These are phyloP conservation scores for Sander lucioperca DNA, from an alignment of 2,113 vertebrate genomes.

Conservation along the genomic window DNA sequence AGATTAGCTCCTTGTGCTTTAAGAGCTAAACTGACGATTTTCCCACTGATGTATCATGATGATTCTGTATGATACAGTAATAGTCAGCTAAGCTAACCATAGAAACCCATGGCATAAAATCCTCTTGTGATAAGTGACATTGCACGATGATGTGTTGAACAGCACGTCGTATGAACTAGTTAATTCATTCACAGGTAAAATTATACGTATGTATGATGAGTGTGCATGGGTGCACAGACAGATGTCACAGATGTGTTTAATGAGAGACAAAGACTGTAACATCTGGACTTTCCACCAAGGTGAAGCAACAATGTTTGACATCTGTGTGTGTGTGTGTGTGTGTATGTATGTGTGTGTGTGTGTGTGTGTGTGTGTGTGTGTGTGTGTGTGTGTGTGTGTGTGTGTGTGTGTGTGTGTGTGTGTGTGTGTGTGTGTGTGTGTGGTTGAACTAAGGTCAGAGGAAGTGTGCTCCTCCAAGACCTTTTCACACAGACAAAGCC, in stretches of 20 bases:
- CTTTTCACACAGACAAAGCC: slow-evolving; percentile 60
- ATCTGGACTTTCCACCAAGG: slow-evolving; percentile 53
- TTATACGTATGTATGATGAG: background rate
- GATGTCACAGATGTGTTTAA: slow-evolving; percentile 54
- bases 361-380: slow-evolving; percentile 12
- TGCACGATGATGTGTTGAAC: too few relatives aligned
- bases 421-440: slow-evolving; percentile 11
- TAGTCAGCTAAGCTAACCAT: background rate
- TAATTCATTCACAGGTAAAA: background rate
- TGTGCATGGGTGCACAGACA: slow-evolving; percentile 27
- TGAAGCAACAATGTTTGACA: slow-evolving; percentile 41
- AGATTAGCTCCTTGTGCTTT: background rate
- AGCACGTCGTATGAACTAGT: background rate
- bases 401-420: slow-evolving; percentile 31
- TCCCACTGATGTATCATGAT: background rate
- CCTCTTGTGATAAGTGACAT: background rate
- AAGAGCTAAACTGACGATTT: background rate
- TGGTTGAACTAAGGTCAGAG: slow-evolving; percentile 34
- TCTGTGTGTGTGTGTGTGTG: slow-evolving; percentile 19
- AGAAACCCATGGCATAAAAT: background rate
- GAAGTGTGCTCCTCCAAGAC: slow-evolving; percentile 63
- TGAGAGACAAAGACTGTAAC: slow-evolving; percentile 48
- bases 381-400: slow-evolving; percentile 17
- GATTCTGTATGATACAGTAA: background rate
- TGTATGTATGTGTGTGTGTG: slow-evolving; percentile 36